Conservation (phyloP, 2,888 invertebrate species). For the Drosophila multiciliata region DNA sequence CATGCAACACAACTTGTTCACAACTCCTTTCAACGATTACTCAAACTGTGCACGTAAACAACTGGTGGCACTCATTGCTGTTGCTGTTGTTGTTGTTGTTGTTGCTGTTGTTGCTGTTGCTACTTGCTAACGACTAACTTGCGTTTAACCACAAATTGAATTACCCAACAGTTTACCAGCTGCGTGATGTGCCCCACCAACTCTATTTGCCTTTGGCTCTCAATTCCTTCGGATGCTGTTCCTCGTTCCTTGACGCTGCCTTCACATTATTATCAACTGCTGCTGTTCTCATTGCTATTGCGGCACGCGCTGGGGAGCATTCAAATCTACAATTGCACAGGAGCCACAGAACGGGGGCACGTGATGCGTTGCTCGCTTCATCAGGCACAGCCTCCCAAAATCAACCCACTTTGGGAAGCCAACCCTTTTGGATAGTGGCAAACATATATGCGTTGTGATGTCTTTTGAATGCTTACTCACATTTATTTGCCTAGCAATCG, state of each 20-base stretch:
- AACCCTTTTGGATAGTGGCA: conserved; percentile 20
- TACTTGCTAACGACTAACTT: conserved; percentile 61
- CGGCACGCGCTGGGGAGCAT: conserved; percentile 46
- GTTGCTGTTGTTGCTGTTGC: conserved; percentile 30
- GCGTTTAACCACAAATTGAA: conserved; percentile 80
- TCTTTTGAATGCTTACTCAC: conserved; percentile 11
- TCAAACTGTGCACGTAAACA: conserved; percentile 56
- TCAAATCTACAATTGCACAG: conserved; percentile 52
- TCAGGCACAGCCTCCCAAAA: background rate
- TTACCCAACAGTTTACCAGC: conserved; percentile 76
- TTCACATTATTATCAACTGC: conserved; percentile 52
- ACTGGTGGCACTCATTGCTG: conserved; percentile 29
- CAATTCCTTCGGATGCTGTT: conserved; percentile 4
- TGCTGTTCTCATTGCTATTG: conserved; percentile 4
- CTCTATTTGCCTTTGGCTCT: conserved; percentile 18
- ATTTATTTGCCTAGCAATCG: conserved; percentile 13
- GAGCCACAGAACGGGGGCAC: conserved; percentile 15
- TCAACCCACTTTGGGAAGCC: background rate
- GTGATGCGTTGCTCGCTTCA: conserved; percentile 26
- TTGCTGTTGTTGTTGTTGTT: conserved; percentile 23
- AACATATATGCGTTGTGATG: conserved; percentile 22
- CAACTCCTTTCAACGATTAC: conserved; percentile 30
- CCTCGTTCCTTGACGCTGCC: background rate
- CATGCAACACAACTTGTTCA: background rate
- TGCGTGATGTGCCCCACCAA: conserved; percentile 53